phyloP scores from a whole-genome alignment of 2,113 vertebrate species.

The Arizona elegans region DNA sequence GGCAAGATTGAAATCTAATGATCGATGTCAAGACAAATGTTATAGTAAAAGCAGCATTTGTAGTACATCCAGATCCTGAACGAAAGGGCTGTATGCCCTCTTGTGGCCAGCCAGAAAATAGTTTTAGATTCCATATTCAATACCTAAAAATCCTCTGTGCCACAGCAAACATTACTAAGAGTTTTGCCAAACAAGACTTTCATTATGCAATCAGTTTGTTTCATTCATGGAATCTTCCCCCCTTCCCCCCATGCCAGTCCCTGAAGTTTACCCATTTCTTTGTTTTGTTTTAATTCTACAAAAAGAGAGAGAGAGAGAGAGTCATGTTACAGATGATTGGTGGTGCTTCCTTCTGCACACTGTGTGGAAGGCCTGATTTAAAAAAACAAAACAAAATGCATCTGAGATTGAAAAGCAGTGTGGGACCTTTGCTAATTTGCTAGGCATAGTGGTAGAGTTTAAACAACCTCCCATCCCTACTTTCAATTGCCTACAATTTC shows the following conservation, averaged over 20 bases:
- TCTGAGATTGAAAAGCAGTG: background rate
- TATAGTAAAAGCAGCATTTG: background rate
- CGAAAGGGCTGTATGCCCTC: background rate
- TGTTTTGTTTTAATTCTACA: background rate
- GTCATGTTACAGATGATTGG: background rate
- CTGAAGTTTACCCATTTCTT: background rate
- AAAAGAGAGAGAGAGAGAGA: background rate
- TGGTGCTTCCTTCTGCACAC: background rate
- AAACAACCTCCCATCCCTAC: background rate
- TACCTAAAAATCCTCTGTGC: background rate
- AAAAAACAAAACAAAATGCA: background rate
- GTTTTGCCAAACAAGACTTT: background rate
- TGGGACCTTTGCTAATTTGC: background rate
- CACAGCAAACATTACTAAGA: background rate
- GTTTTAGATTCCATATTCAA: background rate
- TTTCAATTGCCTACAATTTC: background rate
- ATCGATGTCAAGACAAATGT: background rate
- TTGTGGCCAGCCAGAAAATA: conserved; percentile 4
- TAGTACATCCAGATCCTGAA: background rate
- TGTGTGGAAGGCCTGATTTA: background rate
- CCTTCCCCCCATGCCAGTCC: background rate
- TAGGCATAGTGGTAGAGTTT: background rate
- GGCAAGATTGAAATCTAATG: background rate
- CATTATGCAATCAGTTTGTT: background rate
- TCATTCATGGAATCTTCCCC: background rate